phyloP scores from a whole-genome alignment of 2,797 vertebrate genomes.

The Hoplostethus mediterraneus region DNA sequence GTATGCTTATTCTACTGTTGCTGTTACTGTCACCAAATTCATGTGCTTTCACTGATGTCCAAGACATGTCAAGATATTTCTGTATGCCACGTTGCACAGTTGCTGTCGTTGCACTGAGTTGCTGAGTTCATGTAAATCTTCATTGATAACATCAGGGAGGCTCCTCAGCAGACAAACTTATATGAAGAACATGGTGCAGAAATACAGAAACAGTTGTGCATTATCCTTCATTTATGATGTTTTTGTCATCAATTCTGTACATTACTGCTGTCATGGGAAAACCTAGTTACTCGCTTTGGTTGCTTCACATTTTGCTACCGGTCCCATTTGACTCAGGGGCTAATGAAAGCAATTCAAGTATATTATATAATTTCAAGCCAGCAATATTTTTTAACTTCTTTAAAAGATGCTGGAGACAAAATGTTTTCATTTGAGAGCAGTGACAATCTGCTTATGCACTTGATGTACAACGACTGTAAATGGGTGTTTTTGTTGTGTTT shows the following conservation, averaged over 20 bases:
- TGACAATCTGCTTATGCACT: not conserved
- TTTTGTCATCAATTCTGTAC: not conserved
- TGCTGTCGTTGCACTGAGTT: not conserved
- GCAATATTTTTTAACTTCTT: not conserved
- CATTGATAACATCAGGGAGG: too few relatives aligned
- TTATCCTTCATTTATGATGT: too few relatives aligned
- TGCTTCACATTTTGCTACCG: too few relatives aligned
- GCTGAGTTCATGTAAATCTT: not conserved
- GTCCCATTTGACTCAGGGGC: not conserved
- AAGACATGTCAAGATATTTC: too few relatives aligned
- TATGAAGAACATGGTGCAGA: too few relatives aligned
- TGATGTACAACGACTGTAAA: not conserved
- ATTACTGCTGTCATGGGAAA: not conserved
- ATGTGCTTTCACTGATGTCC: not conserved
- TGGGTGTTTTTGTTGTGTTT: constrained; percentile 5
- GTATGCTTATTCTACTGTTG: not conserved
- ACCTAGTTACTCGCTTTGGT: not conserved
- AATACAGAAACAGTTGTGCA: not conserved
- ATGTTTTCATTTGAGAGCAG: not conserved
- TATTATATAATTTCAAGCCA: not conserved
- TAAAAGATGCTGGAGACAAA: not conserved
- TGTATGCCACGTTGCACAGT: too few relatives aligned
- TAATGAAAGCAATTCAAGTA: not conserved
- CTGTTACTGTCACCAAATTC: not conserved
- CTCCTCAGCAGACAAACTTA: too few relatives aligned